These are phyloP conservation scores for Pampusana beccarii DNA, from an alignment of 2,113 vertebrate genomes.

Conservation along the genomic window DNA sequence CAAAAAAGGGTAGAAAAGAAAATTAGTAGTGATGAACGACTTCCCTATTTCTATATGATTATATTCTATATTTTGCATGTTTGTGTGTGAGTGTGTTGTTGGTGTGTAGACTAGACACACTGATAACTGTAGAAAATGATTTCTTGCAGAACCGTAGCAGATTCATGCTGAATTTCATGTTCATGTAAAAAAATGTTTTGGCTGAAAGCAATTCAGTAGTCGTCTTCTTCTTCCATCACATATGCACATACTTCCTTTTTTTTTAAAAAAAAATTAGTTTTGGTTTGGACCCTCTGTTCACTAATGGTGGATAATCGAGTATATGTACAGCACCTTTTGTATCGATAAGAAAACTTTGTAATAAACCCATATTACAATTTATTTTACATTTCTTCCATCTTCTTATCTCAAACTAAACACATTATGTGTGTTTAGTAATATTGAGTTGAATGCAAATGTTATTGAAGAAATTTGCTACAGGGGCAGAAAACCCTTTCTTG, in stretches of 20 bases:
- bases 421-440: slow-evolving; percentile 35
- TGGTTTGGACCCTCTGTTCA: slow-evolving; percentile 38
- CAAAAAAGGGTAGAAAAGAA: neutral
- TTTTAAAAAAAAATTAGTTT: neutral
- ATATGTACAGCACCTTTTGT: slow-evolving; percentile 28
- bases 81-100: neutral
- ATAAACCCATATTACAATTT: slow-evolving; percentile 53
- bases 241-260: neutral
- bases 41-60: neutral
- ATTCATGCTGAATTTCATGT: slow-evolving; percentile 47
- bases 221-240: neutral
- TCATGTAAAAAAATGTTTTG: slow-evolving; percentile 57
- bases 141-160: slow-evolving; percentile 39
- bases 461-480: slow-evolving; percentile 33
- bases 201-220: slow-evolving; percentile 56
- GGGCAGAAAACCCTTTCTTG: slow-evolving; percentile 14
- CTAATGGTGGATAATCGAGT: slow-evolving; percentile 23
- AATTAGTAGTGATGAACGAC: neutral
- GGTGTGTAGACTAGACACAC: neutral
- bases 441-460: slow-evolving; percentile 47
- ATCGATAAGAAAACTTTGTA: slow-evolving; percentile 43
- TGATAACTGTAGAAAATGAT: slow-evolving; percentile 9
- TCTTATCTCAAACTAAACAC: slow-evolving; percentile 31
- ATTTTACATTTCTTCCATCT: slow-evolving; percentile 43
- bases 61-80: slow-evolving; percentile 4